phyloP scores from a whole-genome alignment of 2,888 invertebrate genomes.

The Eupelmus urozonus region DNA sequence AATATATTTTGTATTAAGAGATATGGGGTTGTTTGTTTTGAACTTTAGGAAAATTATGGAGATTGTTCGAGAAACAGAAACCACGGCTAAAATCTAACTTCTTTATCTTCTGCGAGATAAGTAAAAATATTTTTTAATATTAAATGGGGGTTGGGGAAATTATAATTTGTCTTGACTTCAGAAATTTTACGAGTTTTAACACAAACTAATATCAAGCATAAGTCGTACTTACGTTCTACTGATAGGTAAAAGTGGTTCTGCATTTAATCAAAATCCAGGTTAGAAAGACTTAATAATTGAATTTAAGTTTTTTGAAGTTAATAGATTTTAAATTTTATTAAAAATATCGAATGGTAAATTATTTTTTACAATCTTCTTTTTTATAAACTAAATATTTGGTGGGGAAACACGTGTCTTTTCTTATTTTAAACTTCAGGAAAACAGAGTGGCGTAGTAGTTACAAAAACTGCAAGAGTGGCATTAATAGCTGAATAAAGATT shows the following conservation, averaged over 20 bases:
- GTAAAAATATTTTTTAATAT: slow-evolving; percentile 1
- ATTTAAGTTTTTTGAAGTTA: not conserved
- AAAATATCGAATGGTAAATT: not conserved
- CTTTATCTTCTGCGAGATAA: not conserved
- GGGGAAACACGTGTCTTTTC: slow-evolving; percentile 7
- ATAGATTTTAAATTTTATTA: not conserved
- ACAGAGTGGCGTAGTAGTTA: slow-evolving; percentile 12
- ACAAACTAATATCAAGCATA: no score
- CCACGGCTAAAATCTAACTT: no score
- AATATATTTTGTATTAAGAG: slow-evolving; percentile 11
- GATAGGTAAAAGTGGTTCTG: no score
- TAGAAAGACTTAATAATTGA: not conserved
- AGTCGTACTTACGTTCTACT: no score
- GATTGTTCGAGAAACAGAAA: not conserved
- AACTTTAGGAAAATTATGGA: slow-evolving; percentile 18
- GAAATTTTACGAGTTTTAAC: not conserved
- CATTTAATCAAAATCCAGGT: no score
- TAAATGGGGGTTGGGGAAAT: slow-evolving; percentile 1
- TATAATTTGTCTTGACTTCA: slow-evolving; percentile 24
- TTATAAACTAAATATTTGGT: no score
- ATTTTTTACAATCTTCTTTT: no score
- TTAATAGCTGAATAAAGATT: not conserved
- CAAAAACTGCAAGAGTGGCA: not conserved
- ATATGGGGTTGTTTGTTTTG: slow-evolving; percentile 21
- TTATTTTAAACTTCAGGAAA: slow-evolving; percentile 56